Percentiles rank a stretch among this genome's conserved stretches.
phyloP scores from a whole-genome alignment of 53 echinoderm and acorn worm species.

The Echinometra lucunter region DNA sequence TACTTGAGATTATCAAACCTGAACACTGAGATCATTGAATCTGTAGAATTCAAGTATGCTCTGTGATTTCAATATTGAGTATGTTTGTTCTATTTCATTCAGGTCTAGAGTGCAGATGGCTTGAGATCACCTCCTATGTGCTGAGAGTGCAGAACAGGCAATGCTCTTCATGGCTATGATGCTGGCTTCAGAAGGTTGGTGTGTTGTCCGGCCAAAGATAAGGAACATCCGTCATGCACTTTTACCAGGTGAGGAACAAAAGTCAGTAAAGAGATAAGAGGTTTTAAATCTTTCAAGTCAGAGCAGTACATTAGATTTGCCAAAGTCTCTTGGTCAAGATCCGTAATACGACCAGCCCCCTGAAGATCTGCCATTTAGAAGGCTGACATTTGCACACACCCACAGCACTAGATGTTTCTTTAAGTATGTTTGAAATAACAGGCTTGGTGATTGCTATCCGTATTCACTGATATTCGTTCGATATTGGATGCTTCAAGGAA shows the following conservation, averaged over 20 bases:
- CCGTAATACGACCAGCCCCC: no score
- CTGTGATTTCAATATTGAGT: background rate
- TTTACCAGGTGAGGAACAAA: conserved; percentile 83
- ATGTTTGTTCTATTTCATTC: background rate
- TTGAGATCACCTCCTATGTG: conserved; percentile 79
- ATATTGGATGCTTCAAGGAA: background rate
- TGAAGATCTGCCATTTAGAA: no score
- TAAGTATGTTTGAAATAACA: background rate
- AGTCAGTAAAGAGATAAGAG: no score
- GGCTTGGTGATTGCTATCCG: background rate
- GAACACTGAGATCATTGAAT: no score
- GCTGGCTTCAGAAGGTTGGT: conserved; percentile 99
- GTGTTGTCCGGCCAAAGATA: conserved; percentile 92
- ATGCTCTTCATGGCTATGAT: conserved; percentile 96
- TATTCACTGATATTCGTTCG: background rate
- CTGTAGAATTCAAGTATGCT: background rate
- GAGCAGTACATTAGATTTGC: no score
- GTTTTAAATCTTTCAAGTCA: no score
- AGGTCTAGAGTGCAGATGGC: conserved; percentile 80
- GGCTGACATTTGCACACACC: background rate
- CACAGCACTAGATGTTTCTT: background rate
- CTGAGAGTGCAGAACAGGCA: conserved; percentile 85
- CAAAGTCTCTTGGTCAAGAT: no score
- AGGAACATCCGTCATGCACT: conserved; percentile 88
- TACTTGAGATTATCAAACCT: no score